Conservation (phyloP, 1,140 invertebrate genomes). For the Apis dorsata region DNA sequence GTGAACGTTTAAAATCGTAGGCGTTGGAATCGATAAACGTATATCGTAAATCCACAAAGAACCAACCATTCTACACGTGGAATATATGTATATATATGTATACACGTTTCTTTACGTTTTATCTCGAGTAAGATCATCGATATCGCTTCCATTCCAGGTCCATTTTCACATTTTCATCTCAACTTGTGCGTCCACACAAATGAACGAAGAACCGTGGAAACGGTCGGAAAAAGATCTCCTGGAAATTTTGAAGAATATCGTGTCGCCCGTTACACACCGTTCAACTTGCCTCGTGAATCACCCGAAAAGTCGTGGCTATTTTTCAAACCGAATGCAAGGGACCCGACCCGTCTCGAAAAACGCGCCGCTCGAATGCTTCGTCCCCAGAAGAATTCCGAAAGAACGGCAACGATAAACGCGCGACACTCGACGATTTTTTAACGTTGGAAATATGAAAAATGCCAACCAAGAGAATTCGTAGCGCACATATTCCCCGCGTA, state of each 20-base stretch:
- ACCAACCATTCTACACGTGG: too few species aligned
- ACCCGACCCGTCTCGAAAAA: not conserved
- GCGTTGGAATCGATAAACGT: conserved; percentile 7
- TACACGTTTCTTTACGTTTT: not conserved
- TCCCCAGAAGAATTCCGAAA: conserved; percentile 11
- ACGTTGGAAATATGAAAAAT: not conserved
- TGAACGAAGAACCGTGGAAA: not conserved
- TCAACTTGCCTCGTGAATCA: not conserved
- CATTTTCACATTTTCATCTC: not conserved
- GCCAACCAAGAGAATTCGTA: not conserved
- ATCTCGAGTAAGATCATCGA: not conserved
- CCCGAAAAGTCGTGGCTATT: conserved; percentile 10
- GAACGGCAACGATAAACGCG: conserved; percentile 4
- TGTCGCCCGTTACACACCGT: not conserved
- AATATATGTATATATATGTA: too few species aligned
- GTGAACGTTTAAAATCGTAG: conserved; percentile 4
- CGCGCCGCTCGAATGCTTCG: conserved; percentile 6
- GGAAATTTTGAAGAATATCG: not conserved
- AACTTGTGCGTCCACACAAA: not conserved
- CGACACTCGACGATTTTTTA: conserved; percentile 13
- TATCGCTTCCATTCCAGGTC: not conserved
- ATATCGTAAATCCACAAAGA: too few species aligned
- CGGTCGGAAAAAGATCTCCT: not conserved
- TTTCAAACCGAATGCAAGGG: not conserved
- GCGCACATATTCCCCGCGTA: not conserved